Percentiles rank a stretch among this genome's conserved stretches.
phyloP scores from a whole-genome alignment of 1,140 invertebrate genomes.

The Forficula auricularia region DNA sequence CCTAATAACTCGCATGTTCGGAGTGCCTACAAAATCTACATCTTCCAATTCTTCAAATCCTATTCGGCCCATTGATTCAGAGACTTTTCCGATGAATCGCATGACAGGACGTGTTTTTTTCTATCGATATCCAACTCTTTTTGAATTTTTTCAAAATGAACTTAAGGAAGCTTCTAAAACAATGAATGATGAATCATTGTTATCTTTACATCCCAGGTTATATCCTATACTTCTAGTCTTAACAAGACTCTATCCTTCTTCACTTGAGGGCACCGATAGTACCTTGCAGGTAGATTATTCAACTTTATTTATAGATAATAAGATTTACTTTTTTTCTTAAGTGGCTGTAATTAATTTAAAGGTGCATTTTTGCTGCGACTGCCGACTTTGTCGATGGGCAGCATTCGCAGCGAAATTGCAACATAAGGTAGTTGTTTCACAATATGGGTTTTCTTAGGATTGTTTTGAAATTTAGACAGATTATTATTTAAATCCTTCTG shows the following conservation, averaged over 20 bases:
- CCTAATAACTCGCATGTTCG: conserved; percentile 76
- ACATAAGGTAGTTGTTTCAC: too few species aligned
- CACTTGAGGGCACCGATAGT: conserved; percentile 43
- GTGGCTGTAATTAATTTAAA: neutral
- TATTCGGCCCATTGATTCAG: conserved; percentile 47
- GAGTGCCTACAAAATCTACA: conserved; percentile 54
- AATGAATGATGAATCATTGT: conserved; percentile 20
- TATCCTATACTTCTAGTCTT: conserved; percentile 67
- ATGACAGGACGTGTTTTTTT: conserved; percentile 61
- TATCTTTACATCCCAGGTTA: conserved; percentile 28
- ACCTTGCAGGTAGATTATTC: conserved; percentile 35
- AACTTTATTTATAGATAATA: conserved; percentile 1
- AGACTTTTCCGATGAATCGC: conserved; percentile 21
- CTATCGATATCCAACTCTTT: conserved; percentile 57
- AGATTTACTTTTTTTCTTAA: conserved; percentile 1
- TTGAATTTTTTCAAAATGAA: conserved; percentile 56
- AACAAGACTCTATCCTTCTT: conserved; percentile 56
- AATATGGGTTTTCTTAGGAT: too few species aligned
- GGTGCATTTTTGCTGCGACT: too few species aligned
- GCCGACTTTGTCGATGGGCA: conserved; percentile 11
- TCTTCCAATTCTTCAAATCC: conserved; percentile 48
- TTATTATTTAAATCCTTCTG: too few species aligned
- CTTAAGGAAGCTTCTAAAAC: conserved; percentile 31
- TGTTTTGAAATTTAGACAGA: too few species aligned
- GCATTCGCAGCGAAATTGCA: conserved; percentile 1